phyloP scores from a whole-genome alignment of 2,888 invertebrate species.

The Caenorhabditis plicata region DNA sequence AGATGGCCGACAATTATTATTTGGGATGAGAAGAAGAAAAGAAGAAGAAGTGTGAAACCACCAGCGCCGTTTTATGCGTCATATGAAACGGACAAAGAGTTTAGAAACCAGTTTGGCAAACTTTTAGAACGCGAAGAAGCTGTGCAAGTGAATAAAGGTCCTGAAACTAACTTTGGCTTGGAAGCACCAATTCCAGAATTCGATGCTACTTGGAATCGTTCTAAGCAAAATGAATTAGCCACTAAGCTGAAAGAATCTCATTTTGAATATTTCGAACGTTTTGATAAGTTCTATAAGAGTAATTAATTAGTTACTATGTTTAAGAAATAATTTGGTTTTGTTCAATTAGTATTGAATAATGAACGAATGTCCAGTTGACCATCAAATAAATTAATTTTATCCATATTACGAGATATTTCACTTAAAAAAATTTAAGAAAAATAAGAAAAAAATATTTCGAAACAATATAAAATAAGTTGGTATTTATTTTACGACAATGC shows the following conservation, averaged over 20 bases:
- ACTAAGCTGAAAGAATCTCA: constrained; percentile 46
- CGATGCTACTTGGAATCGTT: constrained; percentile 56
- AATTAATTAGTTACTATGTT: too few species aligned
- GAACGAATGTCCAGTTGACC: too few species aligned
- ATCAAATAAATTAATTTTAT: too few species aligned
- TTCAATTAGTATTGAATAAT: too few species aligned
- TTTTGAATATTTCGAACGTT: constrained; percentile 42
- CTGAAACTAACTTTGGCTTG: constrained; percentile 59
- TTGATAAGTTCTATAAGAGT: constrained; percentile 44
- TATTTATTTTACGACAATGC: too few species aligned
- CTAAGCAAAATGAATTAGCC: constrained; percentile 21
- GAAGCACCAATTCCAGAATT: constrained; percentile 62
- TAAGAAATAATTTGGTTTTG: too few species aligned
- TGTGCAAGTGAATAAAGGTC: constrained; percentile 50
- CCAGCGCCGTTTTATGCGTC: constrained; percentile 68
- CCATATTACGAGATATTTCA: too few species aligned
- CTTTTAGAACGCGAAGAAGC: constrained; percentile 30
- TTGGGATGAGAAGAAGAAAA: too few species aligned
- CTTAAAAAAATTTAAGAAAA: too few species aligned
- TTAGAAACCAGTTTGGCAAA: constrained; percentile 15
- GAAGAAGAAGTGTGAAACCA: constrained; percentile 77
- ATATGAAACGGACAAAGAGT: constrained; percentile 19
- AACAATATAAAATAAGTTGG: too few species aligned
- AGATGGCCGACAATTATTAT: constrained; percentile 83
- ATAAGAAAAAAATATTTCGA: too few species aligned